These are phyloP conservation scores for Brachypteracias leptosomus DNA, from an alignment of 2,113 vertebrate genomes.

Conservation along the genomic window DNA sequence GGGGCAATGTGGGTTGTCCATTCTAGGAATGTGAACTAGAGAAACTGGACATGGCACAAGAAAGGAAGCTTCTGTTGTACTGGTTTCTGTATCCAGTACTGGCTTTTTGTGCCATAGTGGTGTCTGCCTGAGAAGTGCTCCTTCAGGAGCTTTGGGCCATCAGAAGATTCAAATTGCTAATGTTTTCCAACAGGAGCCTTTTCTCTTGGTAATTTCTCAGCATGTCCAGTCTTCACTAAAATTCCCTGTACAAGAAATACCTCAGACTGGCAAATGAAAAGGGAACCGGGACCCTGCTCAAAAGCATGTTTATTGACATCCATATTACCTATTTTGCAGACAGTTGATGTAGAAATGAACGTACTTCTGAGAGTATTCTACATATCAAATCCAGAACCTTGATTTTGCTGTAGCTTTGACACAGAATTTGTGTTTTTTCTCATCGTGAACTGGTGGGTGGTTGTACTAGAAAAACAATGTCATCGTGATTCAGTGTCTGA, in stretches of 20 bases:
- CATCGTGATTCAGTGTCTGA: background rate
- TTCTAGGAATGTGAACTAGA: background rate
- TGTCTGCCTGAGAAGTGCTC: background rate
- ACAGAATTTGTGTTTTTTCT: background rate
- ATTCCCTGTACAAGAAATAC: background rate
- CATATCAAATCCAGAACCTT: background rate
- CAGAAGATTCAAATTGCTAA: fast-evolving
- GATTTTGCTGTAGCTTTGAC: background rate
- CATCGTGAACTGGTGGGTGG: background rate
- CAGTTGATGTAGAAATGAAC: background rate
- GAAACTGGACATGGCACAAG: background rate
- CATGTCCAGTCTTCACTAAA: background rate
- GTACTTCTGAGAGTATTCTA: background rate
- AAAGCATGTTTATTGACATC: background rate
- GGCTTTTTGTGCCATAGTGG: background rate
- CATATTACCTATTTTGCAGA: fast-evolving
- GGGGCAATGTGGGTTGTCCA: background rate
- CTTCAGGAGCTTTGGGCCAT: background rate
- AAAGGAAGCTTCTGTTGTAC: background rate
- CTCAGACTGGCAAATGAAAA: background rate
- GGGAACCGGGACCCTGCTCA: background rate
- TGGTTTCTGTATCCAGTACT: background rate
- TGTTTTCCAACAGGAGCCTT: background rate
- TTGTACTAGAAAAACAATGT: background rate
- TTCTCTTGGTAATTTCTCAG: background rate